Conservation (phyloP, 2,888 invertebrate species). For the Glaucopsyche alexis region DNA sequence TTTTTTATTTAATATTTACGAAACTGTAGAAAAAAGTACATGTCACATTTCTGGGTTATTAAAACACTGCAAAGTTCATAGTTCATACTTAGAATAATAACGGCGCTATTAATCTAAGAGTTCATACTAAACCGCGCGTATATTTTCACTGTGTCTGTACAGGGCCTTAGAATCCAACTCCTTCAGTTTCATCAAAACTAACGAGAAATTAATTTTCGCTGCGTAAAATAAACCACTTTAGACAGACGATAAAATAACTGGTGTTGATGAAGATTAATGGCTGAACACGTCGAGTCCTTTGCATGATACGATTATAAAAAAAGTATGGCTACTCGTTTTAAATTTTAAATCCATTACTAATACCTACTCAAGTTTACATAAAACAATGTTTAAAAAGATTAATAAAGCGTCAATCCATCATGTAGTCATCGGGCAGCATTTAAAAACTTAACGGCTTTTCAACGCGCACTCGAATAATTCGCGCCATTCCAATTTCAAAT, state of each 20-base stretch:
- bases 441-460: conserved; percentile 22
- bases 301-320: conserved; percentile 10
- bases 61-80: too few species aligned
- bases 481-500: conserved; percentile 13
- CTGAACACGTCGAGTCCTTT: conserved; percentile 1
- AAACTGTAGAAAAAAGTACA: too few species aligned
- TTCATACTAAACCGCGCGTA: too few species aligned
- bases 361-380: background rate
- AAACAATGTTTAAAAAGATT: conserved; percentile 12
- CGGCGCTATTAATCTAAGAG: too few species aligned
- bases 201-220: conserved; percentile 14
- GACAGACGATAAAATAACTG: conserved; percentile 11
- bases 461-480: background rate
- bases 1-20: too few species aligned
- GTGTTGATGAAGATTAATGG: conserved; percentile 18
- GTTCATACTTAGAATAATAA: too few species aligned
- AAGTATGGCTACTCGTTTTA: conserved; percentile 7
- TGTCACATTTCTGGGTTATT: too few species aligned
- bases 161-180: background rate
- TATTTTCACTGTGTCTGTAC: background rate
- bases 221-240: conserved; percentile 15
- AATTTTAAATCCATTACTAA: background rate
- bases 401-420: conserved; percentile 4
- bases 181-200: conserved; percentile 2
- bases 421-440: background rate